Base-by-base conservation (phyloP, 1,140 invertebrate genomes). In the Leptinotarsa lineolata region DNA sequence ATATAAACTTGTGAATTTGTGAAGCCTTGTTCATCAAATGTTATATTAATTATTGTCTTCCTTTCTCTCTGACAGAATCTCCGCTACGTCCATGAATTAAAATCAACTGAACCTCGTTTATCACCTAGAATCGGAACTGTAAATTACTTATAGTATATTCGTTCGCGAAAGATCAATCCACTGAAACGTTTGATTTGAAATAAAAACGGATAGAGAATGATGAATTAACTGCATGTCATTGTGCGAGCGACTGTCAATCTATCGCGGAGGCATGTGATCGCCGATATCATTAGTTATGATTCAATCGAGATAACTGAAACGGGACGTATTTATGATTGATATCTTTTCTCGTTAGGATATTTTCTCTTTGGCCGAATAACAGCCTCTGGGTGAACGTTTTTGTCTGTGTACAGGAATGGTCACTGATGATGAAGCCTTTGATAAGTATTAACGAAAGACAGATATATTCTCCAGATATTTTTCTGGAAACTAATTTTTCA, bases 211-310 rank as follows among this genome's bases (percentile, higher is more conserved):
- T 73, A 20, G 20, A 24, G 54, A 71, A 77, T 78, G 77, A 78
- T 78, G 66, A 77, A 78, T 75, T 72, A 73, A 74, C 76, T 63
- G 69, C 48, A 68, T 70, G 75, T 73, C 75, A 78, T 77, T 78
- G 75, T 78, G 69, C 70, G 74, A 64, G 72, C 73, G 71, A 22
- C 74, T 78, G 77, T 78, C 77, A 78, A 77, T 78, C 76, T 68
- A 24, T 69, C 46, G 39, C 39, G 48, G 48, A 68, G 66, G 45
- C 68, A 64, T 66, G 70, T 76, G 78, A 77, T 77, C 76, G 72
- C 24, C 74, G 76, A 77, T 79, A 79, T 77, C 66, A 68, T 68
- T 68, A 77, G 78, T 79, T 79, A 79, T 79, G 72, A 79, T 79
- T 79, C 76, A 79, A 79, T 79, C 78, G 72, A 74, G 69, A 71